Conservation (phyloP, 2,888 invertebrate genomes). For the Isotomurus palustris region DNA sequence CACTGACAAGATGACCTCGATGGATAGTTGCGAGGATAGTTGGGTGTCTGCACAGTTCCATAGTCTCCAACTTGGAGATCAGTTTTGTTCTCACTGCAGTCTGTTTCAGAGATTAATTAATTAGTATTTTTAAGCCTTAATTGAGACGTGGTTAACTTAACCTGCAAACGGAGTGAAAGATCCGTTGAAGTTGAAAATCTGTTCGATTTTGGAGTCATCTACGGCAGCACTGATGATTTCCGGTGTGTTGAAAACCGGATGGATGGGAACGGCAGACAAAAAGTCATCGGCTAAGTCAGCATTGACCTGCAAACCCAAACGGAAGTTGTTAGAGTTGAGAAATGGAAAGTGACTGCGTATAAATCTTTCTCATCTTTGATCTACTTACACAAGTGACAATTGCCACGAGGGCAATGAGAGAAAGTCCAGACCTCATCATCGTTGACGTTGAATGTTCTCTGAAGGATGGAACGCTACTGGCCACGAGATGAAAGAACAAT, state of each 20-base stretch:
- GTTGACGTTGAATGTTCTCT: no score
- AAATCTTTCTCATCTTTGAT: neutral
- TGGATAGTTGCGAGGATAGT: slow-evolving; percentile 45
- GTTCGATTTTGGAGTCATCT: slow-evolving; percentile 33
- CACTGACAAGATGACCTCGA: slow-evolving; percentile 40
- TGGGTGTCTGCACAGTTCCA: slow-evolving; percentile 33
- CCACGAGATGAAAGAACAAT: no score
- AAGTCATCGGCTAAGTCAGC: slow-evolving; percentile 32
- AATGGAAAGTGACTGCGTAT: no score
- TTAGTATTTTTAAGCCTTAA: neutral
- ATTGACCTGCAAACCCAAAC: slow-evolving; percentile 5
- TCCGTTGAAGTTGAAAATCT: slow-evolving; percentile 17
- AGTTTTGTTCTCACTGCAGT: slow-evolving; percentile 38
- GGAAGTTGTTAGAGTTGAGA: no score
- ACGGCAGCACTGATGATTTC: slow-evolving; percentile 19
- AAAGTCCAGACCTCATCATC: no score
- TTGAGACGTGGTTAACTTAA: slow-evolving; percentile 9
- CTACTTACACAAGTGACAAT: neutral
- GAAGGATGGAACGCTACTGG: no score
- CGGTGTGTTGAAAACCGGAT: slow-evolving; percentile 32
- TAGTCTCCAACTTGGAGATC: slow-evolving; percentile 36
- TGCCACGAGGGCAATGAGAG: neutral
- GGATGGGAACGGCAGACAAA: slow-evolving; percentile 36
- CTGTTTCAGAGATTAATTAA: slow-evolving; percentile 15
- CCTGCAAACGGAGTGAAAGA: slow-evolving; percentile 27